These are phyloP conservation scores for Cettia cetti DNA, from an alignment of 2,113 vertebrate species.

Conservation along the genomic window DNA sequence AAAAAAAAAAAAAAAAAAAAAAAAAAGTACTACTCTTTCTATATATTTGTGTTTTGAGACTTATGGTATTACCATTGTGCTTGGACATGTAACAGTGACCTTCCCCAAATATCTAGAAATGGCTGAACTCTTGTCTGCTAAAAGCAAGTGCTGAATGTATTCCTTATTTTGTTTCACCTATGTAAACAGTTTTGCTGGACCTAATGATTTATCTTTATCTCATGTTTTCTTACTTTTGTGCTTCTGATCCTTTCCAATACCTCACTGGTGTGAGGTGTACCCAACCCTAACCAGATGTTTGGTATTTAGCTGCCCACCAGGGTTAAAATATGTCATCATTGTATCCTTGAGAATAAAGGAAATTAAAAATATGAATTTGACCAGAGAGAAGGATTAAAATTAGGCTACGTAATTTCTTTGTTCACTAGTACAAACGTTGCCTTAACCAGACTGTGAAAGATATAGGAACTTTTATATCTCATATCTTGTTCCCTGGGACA, in stretches of 20 bases:
- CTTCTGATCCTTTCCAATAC: not conserved
- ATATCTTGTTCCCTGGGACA: not conserved
- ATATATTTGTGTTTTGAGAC: not conserved
- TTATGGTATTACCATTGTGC: not conserved
- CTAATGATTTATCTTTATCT: not conserved
- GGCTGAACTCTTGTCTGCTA: not conserved
- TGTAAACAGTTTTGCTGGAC: not conserved
- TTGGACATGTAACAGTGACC: not conserved
- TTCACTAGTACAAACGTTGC: fast-evolving
- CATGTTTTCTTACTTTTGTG: not conserved
- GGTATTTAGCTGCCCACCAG: not conserved
- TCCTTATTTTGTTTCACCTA: not conserved
- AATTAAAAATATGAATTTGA: not conserved
- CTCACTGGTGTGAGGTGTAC: too few species aligned
- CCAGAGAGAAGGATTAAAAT: not conserved
- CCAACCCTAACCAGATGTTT: too few species aligned
- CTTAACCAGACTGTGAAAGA: not conserved
- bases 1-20: not conserved
- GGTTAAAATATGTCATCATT: not conserved
- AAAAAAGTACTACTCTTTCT: not conserved
- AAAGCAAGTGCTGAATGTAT: not conserved
- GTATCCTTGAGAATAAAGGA: not conserved
- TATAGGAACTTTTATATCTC: not conserved
- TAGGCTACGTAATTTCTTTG: not conserved
- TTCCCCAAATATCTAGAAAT: not conserved